Conservation (phyloP, 1,140 invertebrate species). For the Ceratitis capitata region DNA sequence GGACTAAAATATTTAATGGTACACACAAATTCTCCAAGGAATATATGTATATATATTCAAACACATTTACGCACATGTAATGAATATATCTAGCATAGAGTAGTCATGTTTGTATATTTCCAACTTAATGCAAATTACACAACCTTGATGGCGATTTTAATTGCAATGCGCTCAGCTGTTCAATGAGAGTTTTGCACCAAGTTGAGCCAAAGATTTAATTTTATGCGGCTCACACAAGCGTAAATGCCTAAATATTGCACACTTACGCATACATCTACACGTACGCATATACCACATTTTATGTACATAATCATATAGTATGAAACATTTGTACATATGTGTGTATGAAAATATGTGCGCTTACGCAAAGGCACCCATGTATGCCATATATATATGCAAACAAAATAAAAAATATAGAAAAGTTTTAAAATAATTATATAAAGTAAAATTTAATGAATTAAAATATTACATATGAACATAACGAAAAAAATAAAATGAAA, state of each 20-base stretch:
- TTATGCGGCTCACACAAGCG: not conserved
- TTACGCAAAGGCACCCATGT: not conserved
- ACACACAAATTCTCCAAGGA: too few species aligned
- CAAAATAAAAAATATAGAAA: too few species aligned
- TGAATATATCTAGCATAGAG: not conserved
- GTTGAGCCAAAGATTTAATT: not conserved
- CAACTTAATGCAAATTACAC: not conserved
- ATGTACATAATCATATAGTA: too few species aligned
- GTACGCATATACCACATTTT: not conserved
- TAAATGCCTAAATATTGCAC: not conserved
- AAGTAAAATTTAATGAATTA: too few species aligned
- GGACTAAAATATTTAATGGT: too few species aligned
- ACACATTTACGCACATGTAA: not conserved
- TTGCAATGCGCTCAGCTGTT: constrained; percentile 19
- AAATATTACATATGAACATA: too few species aligned
- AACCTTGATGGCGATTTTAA: constrained; percentile 21
- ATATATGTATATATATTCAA: too few species aligned
- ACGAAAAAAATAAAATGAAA: too few species aligned
- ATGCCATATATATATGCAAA: not conserved
- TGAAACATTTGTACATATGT: too few species aligned
- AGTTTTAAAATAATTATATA: too few species aligned
- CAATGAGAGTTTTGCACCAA: not conserved
- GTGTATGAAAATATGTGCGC: not conserved
- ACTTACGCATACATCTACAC: not conserved
- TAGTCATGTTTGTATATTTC: not conserved